A percentile compares a stretch with the other conserved stretches of the same genome.
phyloP scores from a whole-genome alignment of 2,113 vertebrate species.

The Apaloderma vittatum region DNA sequence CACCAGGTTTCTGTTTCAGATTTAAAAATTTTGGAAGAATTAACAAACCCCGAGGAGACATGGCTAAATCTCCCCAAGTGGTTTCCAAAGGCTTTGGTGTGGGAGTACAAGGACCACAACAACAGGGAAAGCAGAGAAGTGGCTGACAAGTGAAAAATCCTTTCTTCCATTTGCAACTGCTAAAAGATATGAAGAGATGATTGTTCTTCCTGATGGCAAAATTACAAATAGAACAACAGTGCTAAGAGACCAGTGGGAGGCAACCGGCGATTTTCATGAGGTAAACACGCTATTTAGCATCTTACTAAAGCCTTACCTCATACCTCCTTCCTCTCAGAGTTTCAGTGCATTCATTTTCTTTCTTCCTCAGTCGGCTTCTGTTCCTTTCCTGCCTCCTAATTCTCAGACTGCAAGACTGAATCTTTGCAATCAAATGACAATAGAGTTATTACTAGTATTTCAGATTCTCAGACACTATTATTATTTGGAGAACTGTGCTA shows the following conservation, averaged over 20 bases:
- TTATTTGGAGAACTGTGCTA: neutral
- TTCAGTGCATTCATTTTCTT: neutral
- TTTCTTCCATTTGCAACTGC: neutral
- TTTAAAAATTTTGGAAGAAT: neutral
- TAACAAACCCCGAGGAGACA: too few species aligned
- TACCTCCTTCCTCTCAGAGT: neutral
- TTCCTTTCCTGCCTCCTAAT: neutral
- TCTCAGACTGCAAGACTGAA: neutral
- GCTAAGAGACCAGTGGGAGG: neutral
- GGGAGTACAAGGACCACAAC: rapidly evolving
- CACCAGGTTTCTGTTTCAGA: neutral
- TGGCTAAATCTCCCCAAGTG: rapidly evolving
- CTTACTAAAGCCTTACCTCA: neutral
- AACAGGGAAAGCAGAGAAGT: rapidly evolving
- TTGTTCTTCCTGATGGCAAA: neutral
- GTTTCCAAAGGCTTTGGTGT: rapidly evolving
- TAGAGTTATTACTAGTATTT: neutral
- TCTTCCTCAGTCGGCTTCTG: neutral
- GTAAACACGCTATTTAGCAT: neutral
- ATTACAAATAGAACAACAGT: neutral
- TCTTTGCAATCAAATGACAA: neutral
- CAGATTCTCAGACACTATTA: neutral
- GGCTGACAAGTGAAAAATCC: neutral
- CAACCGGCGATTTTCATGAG: neutral
- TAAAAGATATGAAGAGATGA: rapidly evolving